Percentiles rank a stretch among this genome's conserved stretches.
Evolutionary conservation across 23 tunicate species (phyloP).

Genomic region (Phallusia fumigata): DNA sequence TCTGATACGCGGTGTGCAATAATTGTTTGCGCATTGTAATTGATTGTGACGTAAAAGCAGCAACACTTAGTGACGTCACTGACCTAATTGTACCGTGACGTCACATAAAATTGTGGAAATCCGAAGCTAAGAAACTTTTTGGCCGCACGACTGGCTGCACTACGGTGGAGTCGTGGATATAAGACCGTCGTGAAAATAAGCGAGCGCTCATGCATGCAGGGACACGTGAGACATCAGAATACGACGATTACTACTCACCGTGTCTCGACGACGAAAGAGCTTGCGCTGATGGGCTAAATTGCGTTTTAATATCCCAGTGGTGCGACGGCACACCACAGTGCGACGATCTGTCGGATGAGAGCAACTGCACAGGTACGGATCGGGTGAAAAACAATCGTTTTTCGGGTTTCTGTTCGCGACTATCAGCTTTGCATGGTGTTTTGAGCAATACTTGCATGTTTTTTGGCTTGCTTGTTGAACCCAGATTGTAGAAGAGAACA

Average conservation of each 20-base stretch:
- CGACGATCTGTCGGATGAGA: background rate
- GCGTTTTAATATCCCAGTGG: background rate
- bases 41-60: background rate
- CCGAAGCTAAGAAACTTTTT: no score
- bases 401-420: background rate
- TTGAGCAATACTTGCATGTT: background rate
- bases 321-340: background rate
- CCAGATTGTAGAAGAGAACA: no score
- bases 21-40: background rate
- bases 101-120: no score
- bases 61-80: background rate
- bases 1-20: background rate
- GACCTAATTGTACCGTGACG: background rate
- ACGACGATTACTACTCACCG: background rate
- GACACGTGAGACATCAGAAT: background rate
- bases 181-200: constrained; percentile 8
- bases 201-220: background rate
- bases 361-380: background rate
- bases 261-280: background rate
- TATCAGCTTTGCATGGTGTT: background rate
- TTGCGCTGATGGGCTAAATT: background rate
- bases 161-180: background rate
- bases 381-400: no score
- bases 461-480: background rate
- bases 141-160: no score